Evolutionary conservation across 1,140 invertebrate species (phyloP).

Genomic region (Leptoteleia sp.): DNA sequence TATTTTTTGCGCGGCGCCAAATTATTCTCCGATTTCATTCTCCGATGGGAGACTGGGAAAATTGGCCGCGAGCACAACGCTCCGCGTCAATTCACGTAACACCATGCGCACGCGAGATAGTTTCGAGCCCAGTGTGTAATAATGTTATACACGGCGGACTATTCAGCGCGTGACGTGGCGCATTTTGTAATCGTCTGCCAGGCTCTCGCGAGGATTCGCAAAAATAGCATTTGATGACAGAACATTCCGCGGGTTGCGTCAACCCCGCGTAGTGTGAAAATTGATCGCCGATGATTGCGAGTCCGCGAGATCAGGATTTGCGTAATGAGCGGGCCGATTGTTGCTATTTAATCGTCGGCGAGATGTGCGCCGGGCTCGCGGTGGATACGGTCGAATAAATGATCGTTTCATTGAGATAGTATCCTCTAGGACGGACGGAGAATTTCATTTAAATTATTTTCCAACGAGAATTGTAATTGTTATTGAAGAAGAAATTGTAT

Average conservation of each 20-base stretch:
- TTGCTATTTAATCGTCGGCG: neutral
- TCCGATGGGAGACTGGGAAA: conserved; percentile 8
- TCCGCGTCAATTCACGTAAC: conserved; percentile 32
- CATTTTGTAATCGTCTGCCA: conserved; percentile 27
- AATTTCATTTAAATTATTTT: too few species aligned
- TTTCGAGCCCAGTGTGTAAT: conserved; percentile 6
- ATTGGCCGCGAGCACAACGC: conserved; percentile 16
- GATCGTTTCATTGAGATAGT: too few species aligned
- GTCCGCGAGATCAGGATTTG: neutral
- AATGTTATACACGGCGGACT: conserved; percentile 21
- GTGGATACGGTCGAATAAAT: too few species aligned
- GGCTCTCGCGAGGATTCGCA: conserved; percentile 30
- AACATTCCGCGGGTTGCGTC: conserved; percentile 32
- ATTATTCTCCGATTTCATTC: neutral
- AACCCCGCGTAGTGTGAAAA: conserved; percentile 22
- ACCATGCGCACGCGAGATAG: conserved; percentile 11
- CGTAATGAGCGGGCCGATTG: conserved; percentile 6
- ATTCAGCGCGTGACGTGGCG: conserved; percentile 42
- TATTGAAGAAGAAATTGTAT: too few species aligned
- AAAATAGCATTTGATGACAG: conserved; percentile 36
- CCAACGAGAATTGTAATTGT: too few species aligned
- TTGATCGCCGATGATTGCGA: conserved; percentile 17
- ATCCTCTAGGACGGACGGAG: too few species aligned
- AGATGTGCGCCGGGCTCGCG: too few species aligned
- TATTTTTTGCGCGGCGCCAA: too few species aligned